Base-by-base conservation (phyloP, 2,888 invertebrate species). In the Oligia fasciuncula region DNA sequence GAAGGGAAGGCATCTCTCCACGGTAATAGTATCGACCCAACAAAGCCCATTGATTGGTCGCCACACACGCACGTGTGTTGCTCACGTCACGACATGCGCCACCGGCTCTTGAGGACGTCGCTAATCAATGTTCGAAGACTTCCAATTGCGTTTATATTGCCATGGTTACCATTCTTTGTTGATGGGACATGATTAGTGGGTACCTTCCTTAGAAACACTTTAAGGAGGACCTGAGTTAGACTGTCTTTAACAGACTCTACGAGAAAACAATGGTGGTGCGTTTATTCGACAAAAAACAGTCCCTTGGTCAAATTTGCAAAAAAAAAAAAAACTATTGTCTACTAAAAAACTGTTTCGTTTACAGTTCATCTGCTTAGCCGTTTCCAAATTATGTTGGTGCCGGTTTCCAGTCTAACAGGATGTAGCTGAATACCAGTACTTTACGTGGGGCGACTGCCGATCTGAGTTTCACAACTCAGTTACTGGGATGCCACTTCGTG, bases 21-120 rank as follows among this genome's bases (percentile, higher is more conserved):
- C 73, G 87, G 83, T n/a, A n/a, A 89, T 86, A 23, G 5, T 79
- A 88, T 89, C 88, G 88, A 88, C 77, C 75, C 29, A 88, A 89
- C 88, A 85, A 71, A 63, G n/a, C 11, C 62, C 79, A 79, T 85
- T 85, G 88, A 88, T 83, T 79, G 76, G 68, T 40, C 46, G 67
- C 68, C 57, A 78, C 35, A 79, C 74, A 71, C 60, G n/a, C 69
- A 23, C 69, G 71, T 80, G 71, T 81, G 80, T 75, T 73, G 70
- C 77, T 70, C 51, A 87, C 87, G 88, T 87, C 89, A 88, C 76
- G 74, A 71, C 77, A 87, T 72, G 88, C 79, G 69, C 77, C 83
- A 84, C 75, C 74, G 83, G 43, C 63, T 57, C 11, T 77, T 60
- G 66, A 87, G 86, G 80, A 87, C 80, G 54, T 23, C 29, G 70